phyloP scores from a whole-genome alignment of 1,140 invertebrate genomes.

The Drosophila ficusphila region DNA sequence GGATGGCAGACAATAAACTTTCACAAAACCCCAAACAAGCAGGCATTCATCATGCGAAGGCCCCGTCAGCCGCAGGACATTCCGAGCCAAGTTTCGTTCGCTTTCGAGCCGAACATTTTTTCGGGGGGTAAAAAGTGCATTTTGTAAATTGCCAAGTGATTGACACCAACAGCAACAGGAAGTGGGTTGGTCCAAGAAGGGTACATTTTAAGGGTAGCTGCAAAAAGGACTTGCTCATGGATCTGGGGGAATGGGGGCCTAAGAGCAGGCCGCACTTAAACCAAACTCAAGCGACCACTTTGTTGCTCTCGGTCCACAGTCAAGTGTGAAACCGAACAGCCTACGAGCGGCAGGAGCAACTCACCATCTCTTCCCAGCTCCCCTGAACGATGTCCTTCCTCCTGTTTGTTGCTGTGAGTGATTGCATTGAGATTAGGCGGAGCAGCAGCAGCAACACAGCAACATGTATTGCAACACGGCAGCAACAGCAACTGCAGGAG shows the following conservation, averaged over 20 bases:
- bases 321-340: conserved; percentile 39
- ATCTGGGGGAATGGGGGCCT: conserved; percentile 1
- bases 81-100: conserved; percentile 13
- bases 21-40: conserved; percentile 34
- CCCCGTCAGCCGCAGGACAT: conserved; percentile 39
- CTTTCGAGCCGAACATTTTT: conserved; percentile 31
- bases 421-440: conserved; percentile 79
- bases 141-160: conserved; percentile 79
- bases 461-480: conserved; percentile 28
- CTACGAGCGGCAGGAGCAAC: conserved; percentile 8
- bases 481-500: conserved; percentile 13
- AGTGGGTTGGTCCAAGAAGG: neutral
- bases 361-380: conserved; percentile 7
- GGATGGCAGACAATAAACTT: conserved; percentile 62
- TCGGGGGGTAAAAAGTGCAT: conserved; percentile 63
- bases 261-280: conserved; percentile 74
- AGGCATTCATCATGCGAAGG: conserved; percentile 63
- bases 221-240: conserved; percentile 7
- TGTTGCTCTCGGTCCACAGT: conserved; percentile 35
- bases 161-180: conserved; percentile 57
- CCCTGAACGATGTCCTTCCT: conserved; percentile 3
- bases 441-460: conserved; percentile 23
- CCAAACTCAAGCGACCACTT: conserved; percentile 70
- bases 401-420: conserved; percentile 64
- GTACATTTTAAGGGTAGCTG: neutral